Conservation (phyloP, 2,113 vertebrate genomes). For the Montifringilla adamsi region DNA sequence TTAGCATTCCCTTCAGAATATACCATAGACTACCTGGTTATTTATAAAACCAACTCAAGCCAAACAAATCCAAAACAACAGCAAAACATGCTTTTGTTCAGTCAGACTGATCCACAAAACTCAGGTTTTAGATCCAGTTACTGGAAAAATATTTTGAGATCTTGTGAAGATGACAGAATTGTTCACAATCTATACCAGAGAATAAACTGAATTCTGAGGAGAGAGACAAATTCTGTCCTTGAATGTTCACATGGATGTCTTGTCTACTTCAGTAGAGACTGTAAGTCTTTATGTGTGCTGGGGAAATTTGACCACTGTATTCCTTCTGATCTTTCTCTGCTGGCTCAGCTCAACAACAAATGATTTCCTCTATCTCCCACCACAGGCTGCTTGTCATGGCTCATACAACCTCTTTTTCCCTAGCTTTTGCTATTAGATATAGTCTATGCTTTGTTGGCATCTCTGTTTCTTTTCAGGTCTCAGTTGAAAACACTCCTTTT, state of each 20-base stretch:
- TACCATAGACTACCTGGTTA: neutral
- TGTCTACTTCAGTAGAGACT: neutral
- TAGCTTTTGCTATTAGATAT: neutral
- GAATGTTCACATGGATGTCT: neutral
- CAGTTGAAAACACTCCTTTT: conserved; percentile 11
- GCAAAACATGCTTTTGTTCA: neutral
- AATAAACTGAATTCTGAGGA: neutral
- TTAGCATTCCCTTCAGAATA: neutral
- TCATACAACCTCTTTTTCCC: neutral
- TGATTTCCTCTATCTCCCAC: neutral
- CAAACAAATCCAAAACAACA: neutral
- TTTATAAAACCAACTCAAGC: neutral
- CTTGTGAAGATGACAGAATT: neutral
- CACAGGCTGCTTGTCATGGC: neutral
- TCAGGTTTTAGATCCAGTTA: neutral
- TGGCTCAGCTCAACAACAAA: neutral
- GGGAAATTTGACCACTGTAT: neutral
- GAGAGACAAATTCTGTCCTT: neutral
- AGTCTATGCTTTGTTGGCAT: neutral
- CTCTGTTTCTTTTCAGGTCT: conserved; percentile 9
- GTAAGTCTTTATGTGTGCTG: neutral
- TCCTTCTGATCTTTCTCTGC: neutral
- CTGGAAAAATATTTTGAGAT: neutral
- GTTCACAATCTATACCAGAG: neutral
- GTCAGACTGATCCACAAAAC: neutral